Conservation (phyloP, 2,113 vertebrate species). For the Copsychus sechellarum region DNA sequence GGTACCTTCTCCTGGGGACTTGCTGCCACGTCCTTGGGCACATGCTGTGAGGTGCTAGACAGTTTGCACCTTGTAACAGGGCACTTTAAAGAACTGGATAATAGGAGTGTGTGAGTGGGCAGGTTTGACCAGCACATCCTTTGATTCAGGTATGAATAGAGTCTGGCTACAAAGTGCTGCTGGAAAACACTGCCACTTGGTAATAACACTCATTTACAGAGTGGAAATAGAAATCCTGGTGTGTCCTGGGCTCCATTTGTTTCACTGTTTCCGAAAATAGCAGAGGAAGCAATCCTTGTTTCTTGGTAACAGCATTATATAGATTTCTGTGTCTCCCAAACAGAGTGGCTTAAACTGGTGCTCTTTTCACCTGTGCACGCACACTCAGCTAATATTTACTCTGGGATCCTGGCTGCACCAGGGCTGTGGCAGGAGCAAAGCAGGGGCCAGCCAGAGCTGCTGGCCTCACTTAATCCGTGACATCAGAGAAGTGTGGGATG, state of each 20-base stretch:
- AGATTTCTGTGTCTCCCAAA: constrained; percentile 1
- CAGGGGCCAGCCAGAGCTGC: background rate
- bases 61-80: background rate
- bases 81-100: background rate
- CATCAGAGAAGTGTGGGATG: background rate
- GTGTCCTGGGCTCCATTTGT: background rate
- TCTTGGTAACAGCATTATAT: constrained; percentile 28
- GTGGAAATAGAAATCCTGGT: constrained; percentile 10
- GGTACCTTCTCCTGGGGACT: background rate
- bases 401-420: background rate
- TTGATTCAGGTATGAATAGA: background rate
- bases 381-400: constrained; percentile 27
- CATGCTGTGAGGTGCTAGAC: background rate
- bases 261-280: constrained; percentile 47
- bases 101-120: background rate
- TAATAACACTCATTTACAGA: constrained; percentile 25
- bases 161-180: background rate
- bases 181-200: background rate
- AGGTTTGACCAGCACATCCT: background rate
- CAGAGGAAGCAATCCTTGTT: constrained; percentile 11
- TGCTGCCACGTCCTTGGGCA: background rate
- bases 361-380: background rate
- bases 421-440: background rate
- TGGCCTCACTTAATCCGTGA: background rate
- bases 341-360: background rate